phyloP scores from a whole-genome alignment of 2,113 vertebrate species.

The Aphyosemion australe region DNA sequence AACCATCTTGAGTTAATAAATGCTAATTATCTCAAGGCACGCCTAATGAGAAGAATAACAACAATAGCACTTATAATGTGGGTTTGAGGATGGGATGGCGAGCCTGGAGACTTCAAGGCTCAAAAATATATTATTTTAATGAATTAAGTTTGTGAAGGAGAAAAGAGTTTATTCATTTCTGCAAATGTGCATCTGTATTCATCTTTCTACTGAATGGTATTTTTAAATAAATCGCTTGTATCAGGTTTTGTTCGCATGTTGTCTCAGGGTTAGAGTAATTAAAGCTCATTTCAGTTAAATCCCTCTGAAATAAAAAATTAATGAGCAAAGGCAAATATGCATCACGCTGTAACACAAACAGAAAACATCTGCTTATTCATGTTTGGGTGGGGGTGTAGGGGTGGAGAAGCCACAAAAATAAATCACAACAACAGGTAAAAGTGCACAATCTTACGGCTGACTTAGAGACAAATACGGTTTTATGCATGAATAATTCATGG shows the following conservation, averaged over 20 bases:
- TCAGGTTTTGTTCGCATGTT: conserved; percentile 4
- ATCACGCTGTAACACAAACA: conserved; percentile 16
- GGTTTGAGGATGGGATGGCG: conserved; percentile 8
- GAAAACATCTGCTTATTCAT: conserved; percentile 50
- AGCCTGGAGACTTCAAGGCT: conserved; percentile 17
- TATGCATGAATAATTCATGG: conserved; percentile 63
- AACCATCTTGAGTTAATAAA: conserved; percentile 42
- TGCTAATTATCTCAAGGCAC: conserved; percentile 46
- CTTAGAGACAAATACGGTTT: conserved; percentile 53
- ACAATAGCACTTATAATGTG: neutral
- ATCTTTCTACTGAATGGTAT: no score
- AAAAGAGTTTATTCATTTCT: no score
- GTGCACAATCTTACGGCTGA: conserved; percentile 16
- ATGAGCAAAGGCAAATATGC: conserved; percentile 3
- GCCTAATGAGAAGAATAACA: conserved; percentile 9
- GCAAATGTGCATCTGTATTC: no score
- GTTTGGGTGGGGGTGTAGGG: conserved; percentile 21
- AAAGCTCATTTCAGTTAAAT: conserved; percentile 38
- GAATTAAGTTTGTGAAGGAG: no score
- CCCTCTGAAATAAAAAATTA: neutral
- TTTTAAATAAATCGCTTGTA: no score
- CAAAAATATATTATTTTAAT: neutral
- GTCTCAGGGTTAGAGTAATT: conserved; percentile 18
- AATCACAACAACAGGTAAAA: conserved; percentile 34
- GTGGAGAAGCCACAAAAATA: neutral